Percentiles rank a stretch among this genome's conserved stretches.
These are phyloP conservation scores for Endomychus coccineus DNA, from an alignment of 2,888 invertebrate species.

Conservation along the genomic window DNA sequence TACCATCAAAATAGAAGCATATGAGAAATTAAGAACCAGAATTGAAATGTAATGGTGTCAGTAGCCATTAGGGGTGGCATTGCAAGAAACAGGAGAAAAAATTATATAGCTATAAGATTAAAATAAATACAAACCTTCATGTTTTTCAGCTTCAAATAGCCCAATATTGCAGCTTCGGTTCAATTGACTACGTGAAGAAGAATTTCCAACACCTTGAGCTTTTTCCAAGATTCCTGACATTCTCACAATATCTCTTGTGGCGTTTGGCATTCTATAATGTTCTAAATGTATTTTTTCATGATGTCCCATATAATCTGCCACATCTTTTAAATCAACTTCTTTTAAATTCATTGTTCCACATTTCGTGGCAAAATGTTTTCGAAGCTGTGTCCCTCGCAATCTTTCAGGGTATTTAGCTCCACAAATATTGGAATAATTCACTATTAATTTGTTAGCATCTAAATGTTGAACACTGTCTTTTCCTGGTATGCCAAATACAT, in stretches of 20 bases:
- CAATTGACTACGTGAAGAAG: background rate
- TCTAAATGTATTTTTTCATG: constrained; percentile 5
- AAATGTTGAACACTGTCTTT: background rate
- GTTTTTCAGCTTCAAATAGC: too few species aligned
- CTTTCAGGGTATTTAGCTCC: constrained; percentile 3
- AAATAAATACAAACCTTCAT: too few species aligned
- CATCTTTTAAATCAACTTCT: background rate
- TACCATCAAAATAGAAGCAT: too few species aligned
- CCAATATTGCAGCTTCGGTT: too few species aligned
- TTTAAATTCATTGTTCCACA: constrained; percentile 4
- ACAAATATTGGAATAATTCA: constrained; percentile 1
- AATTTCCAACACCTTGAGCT: constrained; percentile 1
- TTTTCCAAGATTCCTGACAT: constrained; percentile 4
- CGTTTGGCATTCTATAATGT: constrained; percentile 5
- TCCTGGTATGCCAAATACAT: constrained; percentile 2
- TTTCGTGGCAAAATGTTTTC: constrained; percentile 4
- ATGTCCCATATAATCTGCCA: constrained; percentile 6
- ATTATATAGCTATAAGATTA: too few species aligned
- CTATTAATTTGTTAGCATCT: background rate
- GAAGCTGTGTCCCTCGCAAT: background rate
- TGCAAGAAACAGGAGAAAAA: too few species aligned
- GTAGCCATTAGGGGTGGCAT: too few species aligned
- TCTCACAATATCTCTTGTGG: constrained; percentile 5
- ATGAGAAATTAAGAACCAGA: too few species aligned
- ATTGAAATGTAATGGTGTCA: too few species aligned